Evolutionary conservation across 2,797 vertebrate species (phyloP).

Genomic region (Amblyraja radiata): DNA sequence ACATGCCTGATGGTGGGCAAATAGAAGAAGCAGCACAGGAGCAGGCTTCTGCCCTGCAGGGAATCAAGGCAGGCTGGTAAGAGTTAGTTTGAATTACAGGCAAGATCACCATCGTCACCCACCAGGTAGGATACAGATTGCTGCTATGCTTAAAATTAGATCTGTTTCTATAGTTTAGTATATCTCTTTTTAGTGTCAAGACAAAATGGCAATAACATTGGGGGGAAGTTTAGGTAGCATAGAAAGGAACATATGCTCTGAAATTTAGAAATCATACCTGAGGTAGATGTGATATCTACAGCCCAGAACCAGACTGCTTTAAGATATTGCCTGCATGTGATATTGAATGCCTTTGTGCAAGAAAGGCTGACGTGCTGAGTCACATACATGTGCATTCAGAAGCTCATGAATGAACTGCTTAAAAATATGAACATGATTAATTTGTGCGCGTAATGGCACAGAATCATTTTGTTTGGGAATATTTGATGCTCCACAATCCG

Average conservation of each 20-base stretch:
- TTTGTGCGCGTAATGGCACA: not conserved
- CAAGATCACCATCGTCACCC: slow-evolving; percentile 46
- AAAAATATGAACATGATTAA: not conserved
- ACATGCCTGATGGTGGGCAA: slow-evolving; percentile 78
- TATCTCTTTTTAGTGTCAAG: slow-evolving; percentile 17
- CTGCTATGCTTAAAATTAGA: slow-evolving; percentile 8
- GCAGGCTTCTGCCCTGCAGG: slow-evolving; percentile 61
- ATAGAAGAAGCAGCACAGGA: slow-evolving; percentile 68
- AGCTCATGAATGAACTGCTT: not conserved
- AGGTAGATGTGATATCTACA: not conserved
- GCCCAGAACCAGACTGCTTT: not conserved
- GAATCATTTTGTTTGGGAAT: not conserved
- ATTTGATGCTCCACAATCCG: not conserved
- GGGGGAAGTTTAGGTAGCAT: not conserved
- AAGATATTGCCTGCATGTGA: not conserved
- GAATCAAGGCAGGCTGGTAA: slow-evolving; percentile 59
- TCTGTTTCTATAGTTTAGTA: not conserved
- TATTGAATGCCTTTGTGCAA: slow-evolving; percentile 23
- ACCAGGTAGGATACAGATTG: slow-evolving; percentile 35
- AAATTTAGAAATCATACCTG: not conserved
- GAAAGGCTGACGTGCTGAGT: not conserved
- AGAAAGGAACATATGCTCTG: not conserved
- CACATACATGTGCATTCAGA: not conserved
- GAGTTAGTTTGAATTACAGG: slow-evolving; percentile 58
- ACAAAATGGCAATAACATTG: slow-evolving; percentile 9